Percentiles rank a stretch among this genome's conserved stretches.
Conservation (phyloP, 2,113 vertebrate species). For the Ranitomeya variabilis region DNA sequence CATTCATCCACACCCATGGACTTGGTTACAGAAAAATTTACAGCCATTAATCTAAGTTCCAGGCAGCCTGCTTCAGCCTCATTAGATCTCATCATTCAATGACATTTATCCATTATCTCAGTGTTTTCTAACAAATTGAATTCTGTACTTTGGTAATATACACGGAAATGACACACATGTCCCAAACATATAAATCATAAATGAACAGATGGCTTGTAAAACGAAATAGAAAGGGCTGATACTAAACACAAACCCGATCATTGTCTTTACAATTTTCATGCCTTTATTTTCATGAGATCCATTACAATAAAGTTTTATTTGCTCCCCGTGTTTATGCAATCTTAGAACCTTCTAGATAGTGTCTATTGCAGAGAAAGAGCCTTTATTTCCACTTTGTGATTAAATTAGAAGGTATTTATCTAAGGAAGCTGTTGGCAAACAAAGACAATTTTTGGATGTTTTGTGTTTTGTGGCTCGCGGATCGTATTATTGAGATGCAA, state of each 20-base stretch:
- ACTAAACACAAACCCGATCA: slow-evolving; percentile 11
- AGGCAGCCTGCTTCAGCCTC: not conserved
- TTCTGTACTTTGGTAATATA: slow-evolving; percentile 5
- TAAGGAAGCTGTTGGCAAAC: not conserved
- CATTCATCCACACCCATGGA: not conserved
- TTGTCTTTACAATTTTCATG: slow-evolving; percentile 22
- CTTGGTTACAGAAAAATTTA: not conserved
- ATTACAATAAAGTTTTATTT: slow-evolving; percentile 30
- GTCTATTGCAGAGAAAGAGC: not conserved
- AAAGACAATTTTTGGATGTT: not conserved
- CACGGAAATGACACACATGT: not conserved
- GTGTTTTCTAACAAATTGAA: slow-evolving; percentile 19
- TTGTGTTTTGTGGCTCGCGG: not conserved
- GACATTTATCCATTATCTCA: slow-evolving; percentile 9
- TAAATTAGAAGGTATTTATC: slow-evolving; percentile 7
- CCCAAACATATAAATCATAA: slow-evolving; percentile 31
- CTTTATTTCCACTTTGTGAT: not conserved
- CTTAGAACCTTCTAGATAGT: not conserved
- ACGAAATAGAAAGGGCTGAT: not conserved
- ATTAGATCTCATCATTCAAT: not conserved
- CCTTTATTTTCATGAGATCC: slow-evolving; percentile 16
- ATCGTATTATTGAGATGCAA: not conserved
- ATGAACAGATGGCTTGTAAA: slow-evolving; percentile 47
- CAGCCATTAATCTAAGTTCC: not conserved
- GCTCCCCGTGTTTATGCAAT: not conserved